Evolutionary conservation across 2,113 vertebrate genomes (phyloP).

Genomic region (Myrmecophaga tridactyla): DNA sequence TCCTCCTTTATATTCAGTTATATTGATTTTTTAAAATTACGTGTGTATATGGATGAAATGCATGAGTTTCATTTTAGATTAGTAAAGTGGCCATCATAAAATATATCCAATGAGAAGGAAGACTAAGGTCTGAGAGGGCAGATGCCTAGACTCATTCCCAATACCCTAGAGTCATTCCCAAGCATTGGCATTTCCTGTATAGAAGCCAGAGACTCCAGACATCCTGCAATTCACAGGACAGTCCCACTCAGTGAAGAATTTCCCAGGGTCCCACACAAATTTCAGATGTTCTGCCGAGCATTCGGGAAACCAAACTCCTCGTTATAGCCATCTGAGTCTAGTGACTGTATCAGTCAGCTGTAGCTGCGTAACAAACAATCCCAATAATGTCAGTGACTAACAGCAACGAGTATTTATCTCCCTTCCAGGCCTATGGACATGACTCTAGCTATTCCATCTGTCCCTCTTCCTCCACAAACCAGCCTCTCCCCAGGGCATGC

Average conservation of each 20-base stretch:
- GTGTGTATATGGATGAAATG: background rate
- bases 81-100: background rate
- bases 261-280: background rate
- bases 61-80: background rate
- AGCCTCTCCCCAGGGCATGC: background rate
- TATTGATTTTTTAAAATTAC: background rate
- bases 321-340: background rate
- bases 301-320: background rate
- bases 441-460: background rate
- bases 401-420: background rate
- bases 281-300: background rate
- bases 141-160: background rate
- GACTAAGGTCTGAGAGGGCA: background rate
- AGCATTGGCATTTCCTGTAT: background rate
- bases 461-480: background rate
- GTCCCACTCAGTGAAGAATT: background rate
- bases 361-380: conserved; percentile 8
- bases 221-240: background rate
- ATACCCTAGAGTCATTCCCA: background rate
- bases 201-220: background rate
- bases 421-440: background rate
- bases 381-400: background rate
- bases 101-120: background rate
- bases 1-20: conserved; percentile 29
- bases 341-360: background rate